Conservation (phyloP, 2,113 vertebrate species). For the Sebastes fasciatus region DNA sequence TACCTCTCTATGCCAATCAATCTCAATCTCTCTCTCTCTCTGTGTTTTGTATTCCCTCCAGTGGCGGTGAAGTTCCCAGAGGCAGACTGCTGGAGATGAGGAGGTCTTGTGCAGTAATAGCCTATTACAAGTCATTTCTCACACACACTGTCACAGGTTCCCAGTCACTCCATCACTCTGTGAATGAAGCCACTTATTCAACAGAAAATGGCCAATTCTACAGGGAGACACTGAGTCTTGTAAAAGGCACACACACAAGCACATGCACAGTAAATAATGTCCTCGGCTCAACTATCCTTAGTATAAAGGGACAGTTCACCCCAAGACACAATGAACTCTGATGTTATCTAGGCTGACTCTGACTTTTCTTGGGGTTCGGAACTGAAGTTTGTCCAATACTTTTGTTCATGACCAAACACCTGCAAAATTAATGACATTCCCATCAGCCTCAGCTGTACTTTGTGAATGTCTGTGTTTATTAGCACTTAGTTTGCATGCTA, state of each 20-base stretch:
- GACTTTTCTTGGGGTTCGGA: not conserved
- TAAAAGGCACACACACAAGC: constrained; percentile 14
- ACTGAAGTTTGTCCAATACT: not conserved
- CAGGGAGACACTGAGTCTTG: constrained; percentile 13
- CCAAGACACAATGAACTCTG: not conserved
- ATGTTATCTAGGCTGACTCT: not conserved
- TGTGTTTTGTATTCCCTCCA: constrained; percentile 51
- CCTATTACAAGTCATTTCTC: constrained; percentile 65
- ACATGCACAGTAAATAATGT: not conserved
- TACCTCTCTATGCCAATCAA: constrained; percentile 42
- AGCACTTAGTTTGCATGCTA: not conserved
- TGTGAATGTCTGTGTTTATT: not conserved
- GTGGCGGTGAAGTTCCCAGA: constrained; percentile 33
- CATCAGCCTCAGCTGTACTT: not conserved
- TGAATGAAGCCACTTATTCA: constrained; percentile 53
- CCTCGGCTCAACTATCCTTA: constrained; percentile 7
- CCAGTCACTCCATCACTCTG: constrained; percentile 47
- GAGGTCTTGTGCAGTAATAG: constrained; percentile 60
- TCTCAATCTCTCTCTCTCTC: constrained; percentile 36
- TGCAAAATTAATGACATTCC: not conserved
- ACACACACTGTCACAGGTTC: constrained; percentile 36
- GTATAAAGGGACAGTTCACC: not conserved
- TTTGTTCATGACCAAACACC: not conserved
- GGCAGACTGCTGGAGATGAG: constrained; percentile 53
- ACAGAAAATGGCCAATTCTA: constrained; percentile 55